A percentile compares a stretch with the other conserved stretches of the same genome.
These are phyloP conservation scores for Palythoa grandis DNA, from an alignment of 92 coral and sea anemone species.

Conservation along the genomic window DNA sequence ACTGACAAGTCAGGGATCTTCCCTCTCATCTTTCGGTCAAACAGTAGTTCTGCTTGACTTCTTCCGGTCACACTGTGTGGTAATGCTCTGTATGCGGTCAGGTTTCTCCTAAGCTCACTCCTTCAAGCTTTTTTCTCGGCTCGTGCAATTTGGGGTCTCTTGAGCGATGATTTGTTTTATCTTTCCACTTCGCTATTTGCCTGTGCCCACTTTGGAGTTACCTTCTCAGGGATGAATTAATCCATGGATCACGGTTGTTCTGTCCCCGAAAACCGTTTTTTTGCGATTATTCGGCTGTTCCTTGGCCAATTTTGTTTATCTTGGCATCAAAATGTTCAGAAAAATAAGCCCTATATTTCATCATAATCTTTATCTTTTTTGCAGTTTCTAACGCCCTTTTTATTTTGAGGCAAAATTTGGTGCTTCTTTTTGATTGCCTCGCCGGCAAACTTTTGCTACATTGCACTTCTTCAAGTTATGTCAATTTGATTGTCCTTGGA, in stretches of 20 bases:
- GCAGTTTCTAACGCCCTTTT: slow-evolving; percentile 20
- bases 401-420: no score
- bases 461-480: no score
- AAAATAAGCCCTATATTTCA: no score
- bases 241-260: no score
- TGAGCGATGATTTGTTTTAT: neutral
- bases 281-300: slow-evolving; percentile 23
- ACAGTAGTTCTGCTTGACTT: slow-evolving; percentile 24
- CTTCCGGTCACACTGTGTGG: slow-evolving; percentile 8
- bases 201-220: no score
- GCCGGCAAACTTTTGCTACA: neutral
- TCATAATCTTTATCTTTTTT: no score
- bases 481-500: no score
- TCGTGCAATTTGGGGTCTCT: slow-evolving; percentile 18
- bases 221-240: neutral
- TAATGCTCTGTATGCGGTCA: neutral
- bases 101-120: slow-evolving; percentile 2
- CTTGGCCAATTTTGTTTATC: no score
- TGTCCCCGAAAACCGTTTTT: slow-evolving; percentile 30
- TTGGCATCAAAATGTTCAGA: no score
- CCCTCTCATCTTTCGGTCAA: neutral
- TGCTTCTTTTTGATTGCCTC: neutral
- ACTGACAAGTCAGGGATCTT: slow-evolving; percentile 27
- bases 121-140: slow-evolving; percentile 11
- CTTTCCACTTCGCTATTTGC: no score